These are phyloP conservation scores for Sinocyclocheilus anophthalmus DNA, from an alignment of 2,113 vertebrate genomes.

Conservation along the genomic window DNA sequence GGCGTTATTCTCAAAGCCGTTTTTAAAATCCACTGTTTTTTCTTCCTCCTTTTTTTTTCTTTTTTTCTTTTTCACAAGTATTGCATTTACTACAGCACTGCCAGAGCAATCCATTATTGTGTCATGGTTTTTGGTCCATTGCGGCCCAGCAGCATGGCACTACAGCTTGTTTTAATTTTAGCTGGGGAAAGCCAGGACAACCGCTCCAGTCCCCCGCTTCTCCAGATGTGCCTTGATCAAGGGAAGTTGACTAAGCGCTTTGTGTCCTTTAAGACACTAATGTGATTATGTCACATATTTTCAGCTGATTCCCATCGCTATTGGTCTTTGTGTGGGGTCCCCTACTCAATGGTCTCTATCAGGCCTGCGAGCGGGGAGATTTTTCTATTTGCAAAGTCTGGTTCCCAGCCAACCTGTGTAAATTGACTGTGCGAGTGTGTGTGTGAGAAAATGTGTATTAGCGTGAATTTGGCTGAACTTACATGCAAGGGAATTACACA, in stretches of 20 bases:
- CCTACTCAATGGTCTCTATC: conserved; percentile 63
- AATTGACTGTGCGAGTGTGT: conserved; percentile 58
- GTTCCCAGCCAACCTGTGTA: conserved; percentile 75
- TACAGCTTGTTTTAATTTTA: conserved; percentile 80
- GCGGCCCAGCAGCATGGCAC: conserved; percentile 70
- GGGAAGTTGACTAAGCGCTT: conserved; percentile 76
- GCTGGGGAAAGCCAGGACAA: conserved; percentile 70
- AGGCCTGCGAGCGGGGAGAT: conserved; percentile 71
- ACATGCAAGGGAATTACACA: conserved; percentile 9
- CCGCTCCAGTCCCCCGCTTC: conserved; percentile 65
- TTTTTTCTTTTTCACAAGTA: conserved; percentile 58
- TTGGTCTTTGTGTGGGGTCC: conserved; percentile 77
- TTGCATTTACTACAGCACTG: conserved; percentile 68
- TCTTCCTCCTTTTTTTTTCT: conserved; percentile 52
- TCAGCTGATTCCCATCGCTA: conserved; percentile 75
- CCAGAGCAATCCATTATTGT: conserved; percentile 76
- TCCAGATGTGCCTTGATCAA: conserved; percentile 75
- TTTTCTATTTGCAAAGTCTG: conserved; percentile 75
- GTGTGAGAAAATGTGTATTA: conserved; percentile 34
- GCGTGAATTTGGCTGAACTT: conserved; percentile 25
- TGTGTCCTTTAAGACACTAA: conserved; percentile 78
- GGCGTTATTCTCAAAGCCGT: conserved; percentile 72
- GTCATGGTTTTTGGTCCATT: conserved; percentile 75
- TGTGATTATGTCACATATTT: conserved; percentile 80
- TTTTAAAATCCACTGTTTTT: conserved; percentile 70